Conservation (phyloP, 2,797 vertebrate genomes). For the Limosa lapponica region DNA sequence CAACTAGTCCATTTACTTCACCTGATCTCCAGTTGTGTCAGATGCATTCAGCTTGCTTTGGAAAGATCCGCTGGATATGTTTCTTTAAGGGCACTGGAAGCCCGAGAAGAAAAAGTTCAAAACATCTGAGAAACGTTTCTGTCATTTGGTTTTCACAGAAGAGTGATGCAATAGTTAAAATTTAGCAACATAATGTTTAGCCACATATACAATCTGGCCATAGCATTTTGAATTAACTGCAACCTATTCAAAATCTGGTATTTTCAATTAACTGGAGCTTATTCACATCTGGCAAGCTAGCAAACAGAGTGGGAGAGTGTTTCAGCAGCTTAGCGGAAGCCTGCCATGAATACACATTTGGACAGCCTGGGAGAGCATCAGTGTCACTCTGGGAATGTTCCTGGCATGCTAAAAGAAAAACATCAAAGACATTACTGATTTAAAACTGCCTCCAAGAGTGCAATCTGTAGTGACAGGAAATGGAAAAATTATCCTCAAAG, state of each 20-base stretch:
- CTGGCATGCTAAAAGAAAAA: slow-evolving; percentile 71
- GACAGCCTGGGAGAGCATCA: slow-evolving; percentile 69
- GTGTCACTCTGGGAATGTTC: slow-evolving; percentile 71
- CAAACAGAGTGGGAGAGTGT: slow-evolving; percentile 2
- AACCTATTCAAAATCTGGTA: slow-evolving; percentile 48
- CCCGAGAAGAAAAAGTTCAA: neutral
- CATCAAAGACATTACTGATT: slow-evolving; percentile 73
- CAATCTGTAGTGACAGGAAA: slow-evolving; percentile 74
- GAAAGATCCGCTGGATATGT: neutral
- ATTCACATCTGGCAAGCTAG: slow-evolving; percentile 66
- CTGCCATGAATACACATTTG: slow-evolving; percentile 69
- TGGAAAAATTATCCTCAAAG: slow-evolving; percentile 68
- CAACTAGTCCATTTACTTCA: neutral
- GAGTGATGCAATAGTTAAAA: neutral
- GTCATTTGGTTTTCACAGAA: neutral
- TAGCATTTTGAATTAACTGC: slow-evolving; percentile 49
- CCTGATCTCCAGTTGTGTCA: neutral
- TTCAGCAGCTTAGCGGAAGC: slow-evolving; percentile 44
- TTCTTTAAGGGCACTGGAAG: neutral
- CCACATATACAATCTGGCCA: neutral
- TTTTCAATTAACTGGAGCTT: slow-evolving; percentile 60
- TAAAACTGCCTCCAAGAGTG: slow-evolving; percentile 72
- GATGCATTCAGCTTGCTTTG: neutral
- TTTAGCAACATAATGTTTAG: neutral
- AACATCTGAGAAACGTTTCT: neutral